Evolutionary conservation across 2,888 invertebrate species (phyloP).

Genomic region (Drosophila acutilabella): DNA sequence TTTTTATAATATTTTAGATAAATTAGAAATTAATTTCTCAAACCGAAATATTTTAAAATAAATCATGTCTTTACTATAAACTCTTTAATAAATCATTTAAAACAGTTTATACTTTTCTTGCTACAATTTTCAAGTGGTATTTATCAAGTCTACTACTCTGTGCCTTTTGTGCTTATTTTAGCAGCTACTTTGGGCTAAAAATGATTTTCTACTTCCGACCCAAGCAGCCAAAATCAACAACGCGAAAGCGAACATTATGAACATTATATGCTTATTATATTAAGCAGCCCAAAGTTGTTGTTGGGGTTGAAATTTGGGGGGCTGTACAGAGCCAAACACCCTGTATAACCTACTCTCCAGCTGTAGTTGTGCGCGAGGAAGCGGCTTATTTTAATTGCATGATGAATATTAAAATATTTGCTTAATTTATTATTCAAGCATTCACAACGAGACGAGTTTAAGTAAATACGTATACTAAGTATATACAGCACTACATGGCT

Average conservation of each 20-base stretch:
- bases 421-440: slow-evolving; percentile 82
- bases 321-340: background rate
- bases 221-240: slow-evolving; percentile 39
- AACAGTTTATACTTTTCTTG: too few species aligned
- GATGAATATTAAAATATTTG: slow-evolving; percentile 83
- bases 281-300: slow-evolving; percentile 58
- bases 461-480: slow-evolving; percentile 18
- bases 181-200: slow-evolving; percentile 31
- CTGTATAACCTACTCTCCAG: background rate
- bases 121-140: slow-evolving; percentile 9
- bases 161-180: background rate
- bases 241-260: slow-evolving; percentile 30
- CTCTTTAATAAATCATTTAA: too few species aligned
- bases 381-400: slow-evolving; percentile 82
- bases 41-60: too few species aligned
- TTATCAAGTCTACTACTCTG: background rate
- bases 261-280: slow-evolving; percentile 73
- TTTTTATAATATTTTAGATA: too few species aligned
- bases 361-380: slow-evolving; percentile 38
- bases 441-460: slow-evolving; percentile 51
- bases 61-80: too few species aligned
- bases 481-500: slow-evolving; percentile 20
- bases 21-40: too few species aligned
- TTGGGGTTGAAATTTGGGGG: slow-evolving; percentile 1
- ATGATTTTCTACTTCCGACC: slow-evolving; percentile 41